These are phyloP conservation scores for Eremobia ochroleuca DNA, from an alignment of 2,888 invertebrate genomes.

Conservation along the genomic window DNA sequence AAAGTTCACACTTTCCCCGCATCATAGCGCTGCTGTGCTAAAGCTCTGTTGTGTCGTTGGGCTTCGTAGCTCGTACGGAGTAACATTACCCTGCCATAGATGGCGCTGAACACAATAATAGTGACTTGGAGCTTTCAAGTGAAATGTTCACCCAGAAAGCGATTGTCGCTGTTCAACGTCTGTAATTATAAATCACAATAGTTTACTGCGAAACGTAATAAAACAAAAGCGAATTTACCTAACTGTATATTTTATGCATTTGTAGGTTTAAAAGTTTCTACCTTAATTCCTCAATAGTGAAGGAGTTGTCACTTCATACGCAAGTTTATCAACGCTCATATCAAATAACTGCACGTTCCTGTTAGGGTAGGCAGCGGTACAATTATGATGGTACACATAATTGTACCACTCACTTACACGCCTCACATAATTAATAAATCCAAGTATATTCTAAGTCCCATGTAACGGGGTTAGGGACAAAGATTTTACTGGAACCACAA, in stretches of 20 bases:
- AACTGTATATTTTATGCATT: neutral
- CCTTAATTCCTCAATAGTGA: neutral
- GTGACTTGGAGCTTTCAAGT: neutral
- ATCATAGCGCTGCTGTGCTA: conserved; percentile 65
- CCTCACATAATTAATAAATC: neutral
- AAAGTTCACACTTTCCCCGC: conserved; percentile 65
- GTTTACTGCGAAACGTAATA: neutral
- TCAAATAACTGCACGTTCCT: neutral
- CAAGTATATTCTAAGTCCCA: neutral
- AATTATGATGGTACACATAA: neutral
- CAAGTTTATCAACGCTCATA: neutral
- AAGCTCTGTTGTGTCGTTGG: conserved; percentile 24
- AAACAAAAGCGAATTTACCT: neutral
- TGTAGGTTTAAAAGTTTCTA: neutral
- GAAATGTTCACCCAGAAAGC: neutral
- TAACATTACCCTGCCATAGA: conserved; percentile 68
- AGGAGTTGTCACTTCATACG: neutral
- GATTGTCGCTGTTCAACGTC: neutral
- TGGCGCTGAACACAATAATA: conserved; percentile 71
- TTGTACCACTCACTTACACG: too few species aligned
- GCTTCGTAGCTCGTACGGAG: conserved; percentile 20
- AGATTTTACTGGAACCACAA: neutral
- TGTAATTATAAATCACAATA: neutral
- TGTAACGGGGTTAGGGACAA: neutral
- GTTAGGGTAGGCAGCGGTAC: neutral